Percentiles rank a stretch among this genome's conserved stretches.
phyloP scores from a whole-genome alignment of 2,888 invertebrate genomes.

The Acanthacorydalis orientalis region DNA sequence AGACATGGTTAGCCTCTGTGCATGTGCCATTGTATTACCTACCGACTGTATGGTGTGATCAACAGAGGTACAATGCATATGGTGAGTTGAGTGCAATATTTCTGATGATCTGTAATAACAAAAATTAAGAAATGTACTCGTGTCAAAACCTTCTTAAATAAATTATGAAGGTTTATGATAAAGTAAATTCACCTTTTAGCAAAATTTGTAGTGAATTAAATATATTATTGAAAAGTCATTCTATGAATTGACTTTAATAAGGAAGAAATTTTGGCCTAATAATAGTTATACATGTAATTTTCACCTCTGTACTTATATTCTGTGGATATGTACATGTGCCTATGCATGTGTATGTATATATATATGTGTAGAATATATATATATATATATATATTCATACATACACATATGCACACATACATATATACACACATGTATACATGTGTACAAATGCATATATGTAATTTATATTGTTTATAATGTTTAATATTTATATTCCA shows the following conservation, averaged over 20 bases:
- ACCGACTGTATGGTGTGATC: no score
- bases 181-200: neutral
- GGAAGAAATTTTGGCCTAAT: constrained; percentile 1
- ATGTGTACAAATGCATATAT: neutral
- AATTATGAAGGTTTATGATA: neutral
- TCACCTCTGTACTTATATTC: neutral
- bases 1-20: neutral
- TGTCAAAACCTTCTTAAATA: neutral
- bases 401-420: no score
- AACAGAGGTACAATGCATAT: no score
- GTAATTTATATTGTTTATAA: neutral
- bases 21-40: no score
- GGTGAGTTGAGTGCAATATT: neutral
- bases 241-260: constrained; percentile 21
- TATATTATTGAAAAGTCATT: constrained; percentile 15
- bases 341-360: neutral
- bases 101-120: neutral
- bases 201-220: constrained; percentile 1
- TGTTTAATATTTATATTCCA: no score
- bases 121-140: no score
- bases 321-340: neutral
- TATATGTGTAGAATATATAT: neutral
- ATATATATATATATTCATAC: neutral
- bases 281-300: neutral
- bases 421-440: no score